Conservation (phyloP, 2,113 vertebrate species). For the Malaclemys terrapin region DNA sequence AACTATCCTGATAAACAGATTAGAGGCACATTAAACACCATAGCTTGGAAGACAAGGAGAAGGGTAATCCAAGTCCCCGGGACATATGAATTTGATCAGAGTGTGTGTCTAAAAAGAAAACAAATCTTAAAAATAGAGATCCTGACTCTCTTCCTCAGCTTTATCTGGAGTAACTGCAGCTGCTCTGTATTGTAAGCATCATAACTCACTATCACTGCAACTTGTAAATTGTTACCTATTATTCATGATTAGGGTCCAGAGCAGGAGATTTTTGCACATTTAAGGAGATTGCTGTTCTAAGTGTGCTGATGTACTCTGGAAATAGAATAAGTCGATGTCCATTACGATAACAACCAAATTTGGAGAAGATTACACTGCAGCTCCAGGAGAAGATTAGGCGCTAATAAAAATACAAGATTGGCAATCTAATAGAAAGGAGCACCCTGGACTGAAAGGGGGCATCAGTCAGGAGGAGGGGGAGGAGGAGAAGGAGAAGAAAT, state of each 20-base stretch:
- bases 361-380: background rate
- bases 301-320: background rate
- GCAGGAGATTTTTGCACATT: background rate
- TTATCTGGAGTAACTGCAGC: background rate
- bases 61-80: background rate
- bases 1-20: background rate
- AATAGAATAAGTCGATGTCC: background rate
- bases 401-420: background rate
- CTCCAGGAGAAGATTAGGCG: background rate
- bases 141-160: background rate
- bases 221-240: slow-evolving; percentile 2
- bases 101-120: background rate
- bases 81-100: background rate
- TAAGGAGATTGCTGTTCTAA: background rate
- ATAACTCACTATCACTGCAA: background rate
- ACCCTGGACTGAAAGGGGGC: fast-evolving
- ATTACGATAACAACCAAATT: background rate
- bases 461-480: background rate
- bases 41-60: background rate
- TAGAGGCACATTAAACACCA: background rate
- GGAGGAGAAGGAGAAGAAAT: too few relatives aligned
- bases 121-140: background rate
- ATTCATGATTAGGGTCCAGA: slow-evolving; percentile 28
- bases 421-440: background rate
- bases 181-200: background rate